Base-by-base conservation (phyloP, 1,140 invertebrate species). In the Atta cephalotes region DNA sequence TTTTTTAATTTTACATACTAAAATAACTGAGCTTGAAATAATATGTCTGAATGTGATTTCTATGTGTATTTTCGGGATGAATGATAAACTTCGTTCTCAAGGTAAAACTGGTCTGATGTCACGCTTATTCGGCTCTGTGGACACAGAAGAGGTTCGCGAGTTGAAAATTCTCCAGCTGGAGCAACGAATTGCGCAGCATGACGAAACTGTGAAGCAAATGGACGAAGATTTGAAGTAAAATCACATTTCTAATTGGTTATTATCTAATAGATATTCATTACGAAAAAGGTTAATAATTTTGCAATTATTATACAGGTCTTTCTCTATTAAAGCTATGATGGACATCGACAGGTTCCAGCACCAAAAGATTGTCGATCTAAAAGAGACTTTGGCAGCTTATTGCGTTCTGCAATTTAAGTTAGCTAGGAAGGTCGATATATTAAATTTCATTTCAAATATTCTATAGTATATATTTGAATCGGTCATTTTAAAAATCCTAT, bases 281-380 rank as follows among this genome's bases (percentile, higher is more conserved):
- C 14, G 5, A 14, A 28, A 77, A 72, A 70, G 28, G 2, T 39
- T 70, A 70, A 3, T 72, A 72, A 87, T 53, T 14, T 70, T 4
- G 1, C 21, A 65, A 78, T 56, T 2, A 9, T 18, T 45, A 96
- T 96, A 31, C 93, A 98, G 97, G 84, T 96, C 97, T 31, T 98
- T 98, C 95, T 96, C 97, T 12, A 96, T 96, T 51, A 97, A 97
- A 93, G 97, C 97, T 4, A 93, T 97, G 68, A 94, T 96, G 86
- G 97, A 98, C 92, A 97, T 98, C 89, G 97, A 98, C 91, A 95
- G 96, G 93, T 98, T 98, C 94, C 97, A 98, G 93, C 96, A 96
- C 72, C 97, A 98, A 93, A 98, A 98, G 95, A 96, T 97, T 28
- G 95, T 96, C 70, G 97, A 98, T 94, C 93, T 98, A 9, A 97